A percentile compares a stretch with the other conserved stretches of the same genome.
These are phyloP conservation scores for Harlomillsia oculata DNA, from an alignment of 1,140 invertebrate species.

Conservation along the genomic window DNA sequence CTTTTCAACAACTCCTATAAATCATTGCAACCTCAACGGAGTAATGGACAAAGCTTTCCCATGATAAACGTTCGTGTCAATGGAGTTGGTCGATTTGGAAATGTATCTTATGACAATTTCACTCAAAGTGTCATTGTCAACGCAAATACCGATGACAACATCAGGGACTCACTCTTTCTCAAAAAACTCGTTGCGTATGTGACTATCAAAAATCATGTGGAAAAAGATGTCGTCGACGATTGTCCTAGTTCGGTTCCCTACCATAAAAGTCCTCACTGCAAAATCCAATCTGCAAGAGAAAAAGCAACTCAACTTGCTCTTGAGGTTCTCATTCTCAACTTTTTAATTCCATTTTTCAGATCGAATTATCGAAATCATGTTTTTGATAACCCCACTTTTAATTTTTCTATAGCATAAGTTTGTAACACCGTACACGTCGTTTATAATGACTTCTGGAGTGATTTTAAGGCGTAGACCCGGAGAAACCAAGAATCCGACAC, in stretches of 20 bases:
- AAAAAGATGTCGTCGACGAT: neutral
- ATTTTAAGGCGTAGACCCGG: too few species aligned
- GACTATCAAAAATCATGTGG: constrained; percentile 54
- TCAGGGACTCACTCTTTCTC: constrained; percentile 38
- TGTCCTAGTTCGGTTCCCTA: neutral
- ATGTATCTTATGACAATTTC: neutral
- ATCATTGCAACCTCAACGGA: neutral
- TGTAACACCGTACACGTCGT: constrained; percentile 41
- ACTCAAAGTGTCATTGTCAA: neutral
- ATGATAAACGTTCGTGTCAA: too few species aligned
- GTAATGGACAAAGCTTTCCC: neutral
- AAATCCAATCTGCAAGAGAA: neutral
- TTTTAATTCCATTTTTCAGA: too few species aligned
- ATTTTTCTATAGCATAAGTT: constrained; percentile 37
- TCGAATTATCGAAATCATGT: neutral
- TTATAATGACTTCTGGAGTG: too few species aligned
- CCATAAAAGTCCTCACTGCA: neutral
- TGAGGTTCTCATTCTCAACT: too few species aligned
- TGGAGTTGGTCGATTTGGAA: constrained; percentile 1
- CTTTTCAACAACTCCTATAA: neutral
- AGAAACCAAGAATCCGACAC: too few species aligned
- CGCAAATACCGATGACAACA: neutral
- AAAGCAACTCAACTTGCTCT: neutral
- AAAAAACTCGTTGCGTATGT: constrained; percentile 59
- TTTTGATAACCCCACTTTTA: neutral